phyloP scores from a whole-genome alignment of 1,140 invertebrate species.

The Trichoplusia ni region DNA sequence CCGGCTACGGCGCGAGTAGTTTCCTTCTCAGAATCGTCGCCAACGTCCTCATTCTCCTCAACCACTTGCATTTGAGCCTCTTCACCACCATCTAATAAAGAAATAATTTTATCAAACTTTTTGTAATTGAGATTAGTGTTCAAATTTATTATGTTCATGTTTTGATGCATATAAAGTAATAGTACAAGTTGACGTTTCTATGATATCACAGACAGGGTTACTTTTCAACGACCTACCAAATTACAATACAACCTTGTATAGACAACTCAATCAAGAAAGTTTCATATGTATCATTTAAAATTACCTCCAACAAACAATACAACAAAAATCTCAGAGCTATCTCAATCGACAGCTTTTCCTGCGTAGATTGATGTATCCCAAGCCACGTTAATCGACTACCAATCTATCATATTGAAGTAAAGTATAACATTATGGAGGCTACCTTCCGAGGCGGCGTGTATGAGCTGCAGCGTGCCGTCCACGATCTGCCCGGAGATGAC shows the following conservation, averaged over 20 bases:
- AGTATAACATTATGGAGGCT: conserved; percentile 1
- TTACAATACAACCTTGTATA: no score
- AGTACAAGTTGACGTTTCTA: no score
- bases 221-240: no score
- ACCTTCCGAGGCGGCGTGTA: conserved; percentile 57
- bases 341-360: no score
- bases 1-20: conserved; percentile 63
- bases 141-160: no score
- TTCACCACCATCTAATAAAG: conserved; percentile 51
- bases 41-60: conserved; percentile 51
- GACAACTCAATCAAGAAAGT: no score
- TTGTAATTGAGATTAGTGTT: background rate
- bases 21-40: conserved; percentile 54
- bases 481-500: conserved; percentile 66
- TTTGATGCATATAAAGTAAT: no score
- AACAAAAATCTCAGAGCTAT: no score
- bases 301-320: no score
- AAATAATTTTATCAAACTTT: background rate
- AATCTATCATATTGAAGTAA: background rate
- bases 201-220: no score
- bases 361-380: no score
- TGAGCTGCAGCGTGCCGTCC: conserved; percentile 62
- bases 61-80: conserved; percentile 64
- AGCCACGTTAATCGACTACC: background rate
- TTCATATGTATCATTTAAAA: no score